Base-by-base conservation (phyloP, 2,888 invertebrate genomes). In the Pherbina coryleti region DNA sequence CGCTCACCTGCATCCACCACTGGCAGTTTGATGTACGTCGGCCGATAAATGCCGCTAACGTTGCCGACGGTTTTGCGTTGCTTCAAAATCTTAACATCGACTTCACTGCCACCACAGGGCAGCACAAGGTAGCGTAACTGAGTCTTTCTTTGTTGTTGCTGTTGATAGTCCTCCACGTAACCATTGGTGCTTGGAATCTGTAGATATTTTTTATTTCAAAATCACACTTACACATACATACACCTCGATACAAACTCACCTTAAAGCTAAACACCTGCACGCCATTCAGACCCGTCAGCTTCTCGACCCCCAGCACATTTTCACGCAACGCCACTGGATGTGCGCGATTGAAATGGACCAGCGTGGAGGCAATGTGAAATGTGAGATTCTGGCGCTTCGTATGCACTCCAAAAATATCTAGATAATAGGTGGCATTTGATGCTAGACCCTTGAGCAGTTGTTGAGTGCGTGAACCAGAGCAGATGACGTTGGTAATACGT, bases 251-350 rank as follows among this genome's bases (percentile, higher is more conserved):
- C 62, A 31, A 11, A 17, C 80, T 76, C 86, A 92, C 92, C 90
- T 92, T 92, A 84, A 90, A 92, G 83, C 91, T 91, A 82, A 92
- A 92, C 53, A 91, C 90, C 22, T 91, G 91, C 71, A 90, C 91
- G 31, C 92, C 92, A 80, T 91, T 91, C 75, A 91, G 84, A 37
- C 91, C 91, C 5, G 90, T 90, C 69, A 92, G 88, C 84, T 91
- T 91, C 3, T 91, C 90, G 78, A 90, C 90, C 1, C 87, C 87
- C 1, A 91, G 86, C 79, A 87, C 90, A 70, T 92, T 91, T 79
- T 92, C 91, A 67, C 90, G 89, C 25, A 92, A 84, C 2, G 84
- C 78, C 17, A 84, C 81, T 0, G 90, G 90, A 77, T 89, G 90
- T 0, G 91, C 88, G 19, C 89, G 85, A 80, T 89, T 89, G 78